Evolutionary conservation across 2,113 vertebrate species (phyloP).

Genomic region (Mormyrus iriodes): DNA sequence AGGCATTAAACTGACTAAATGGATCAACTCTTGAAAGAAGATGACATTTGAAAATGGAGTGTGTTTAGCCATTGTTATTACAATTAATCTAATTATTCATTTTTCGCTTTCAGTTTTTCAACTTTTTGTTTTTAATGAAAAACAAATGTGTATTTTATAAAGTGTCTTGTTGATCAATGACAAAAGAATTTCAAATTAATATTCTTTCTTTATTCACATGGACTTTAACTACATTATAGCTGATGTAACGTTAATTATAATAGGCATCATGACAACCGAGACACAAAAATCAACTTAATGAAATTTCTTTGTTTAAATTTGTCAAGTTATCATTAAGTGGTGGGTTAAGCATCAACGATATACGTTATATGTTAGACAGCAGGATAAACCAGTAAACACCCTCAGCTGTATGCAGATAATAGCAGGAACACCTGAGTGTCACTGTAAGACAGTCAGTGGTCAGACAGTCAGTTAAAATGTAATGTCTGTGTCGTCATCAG

Average conservation of each 20-base stretch:
- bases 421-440: not conserved
- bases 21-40: conserved; percentile 19
- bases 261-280: conserved; percentile 24
- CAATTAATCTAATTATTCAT: conserved; percentile 52
- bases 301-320: not conserved
- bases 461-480: not conserved
- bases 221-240: conserved; percentile 52
- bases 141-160: conserved; percentile 46
- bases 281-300: not conserved
- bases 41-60: conserved; percentile 38
- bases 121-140: conserved; percentile 25
- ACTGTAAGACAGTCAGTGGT: not conserved
- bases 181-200: conserved; percentile 35
- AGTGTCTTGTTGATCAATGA: conserved; percentile 39
- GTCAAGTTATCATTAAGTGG: not conserved
- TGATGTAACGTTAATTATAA: conserved; percentile 36
- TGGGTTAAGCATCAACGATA: not conserved
- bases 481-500: not conserved
- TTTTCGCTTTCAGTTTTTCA: conserved; percentile 29
- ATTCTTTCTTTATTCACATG: conserved; percentile 48
- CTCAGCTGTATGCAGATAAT: not conserved
- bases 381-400: not conserved
- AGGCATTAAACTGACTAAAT: conserved; percentile 30
- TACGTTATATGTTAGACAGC: not conserved
- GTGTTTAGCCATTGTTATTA: conserved; percentile 52